A percentile compares a stretch with the other conserved stretches of the same genome.
These are phyloP conservation scores for Galerucella nymphaeae DNA, from an alignment of 2,888 invertebrate genomes.

Conservation along the genomic window DNA sequence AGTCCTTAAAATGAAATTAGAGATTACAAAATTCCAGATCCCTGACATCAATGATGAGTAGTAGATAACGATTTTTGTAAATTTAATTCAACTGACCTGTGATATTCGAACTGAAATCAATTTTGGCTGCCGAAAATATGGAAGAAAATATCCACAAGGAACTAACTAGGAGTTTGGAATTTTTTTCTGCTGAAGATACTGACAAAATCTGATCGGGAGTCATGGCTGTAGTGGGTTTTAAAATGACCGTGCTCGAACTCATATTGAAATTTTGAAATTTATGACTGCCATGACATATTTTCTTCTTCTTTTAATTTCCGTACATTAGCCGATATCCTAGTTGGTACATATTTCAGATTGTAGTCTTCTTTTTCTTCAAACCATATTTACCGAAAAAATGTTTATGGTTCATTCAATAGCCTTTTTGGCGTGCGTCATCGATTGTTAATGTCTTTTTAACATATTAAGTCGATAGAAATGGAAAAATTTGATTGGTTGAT, in stretches of 20 bases:
- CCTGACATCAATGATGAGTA: no score
- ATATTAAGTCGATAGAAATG: no score
- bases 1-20: conserved; percentile 50
- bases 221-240: neutral
- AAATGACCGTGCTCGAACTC: conserved; percentile 26
- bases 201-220: conserved; percentile 32
- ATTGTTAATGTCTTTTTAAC: no score
- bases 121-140: conserved; percentile 55
- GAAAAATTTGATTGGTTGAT: no score
- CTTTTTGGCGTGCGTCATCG: no score
- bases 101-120: conserved; percentile 54
- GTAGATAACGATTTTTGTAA: no score
- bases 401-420: no score
- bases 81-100: conserved; percentile 50
- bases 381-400: no score
- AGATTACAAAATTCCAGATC: neutral
- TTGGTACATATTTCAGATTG: no score
- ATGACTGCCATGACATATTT: neutral
- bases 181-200: conserved; percentile 37
- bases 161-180: conserved; percentile 43
- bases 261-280: conserved; percentile 17
- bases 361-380: no score
- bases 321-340: neutral
- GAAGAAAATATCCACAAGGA: conserved; percentile 58
- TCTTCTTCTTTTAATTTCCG: neutral